phyloP scores from a whole-genome alignment of 2,888 invertebrate genomes.

The Pyralis farinalis region DNA sequence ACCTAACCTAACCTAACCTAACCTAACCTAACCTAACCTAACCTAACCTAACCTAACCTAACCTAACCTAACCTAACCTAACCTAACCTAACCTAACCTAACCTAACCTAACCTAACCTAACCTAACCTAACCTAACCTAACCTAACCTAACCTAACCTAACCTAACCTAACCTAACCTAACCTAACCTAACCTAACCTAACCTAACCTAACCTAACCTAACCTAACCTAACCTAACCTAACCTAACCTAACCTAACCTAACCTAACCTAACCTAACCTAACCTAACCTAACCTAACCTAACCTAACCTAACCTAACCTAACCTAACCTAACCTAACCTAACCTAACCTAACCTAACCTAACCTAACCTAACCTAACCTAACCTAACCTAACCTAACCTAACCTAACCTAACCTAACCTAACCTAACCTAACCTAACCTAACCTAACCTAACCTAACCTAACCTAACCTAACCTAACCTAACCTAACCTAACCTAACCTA shows the following conservation, averaged over 20 bases:
- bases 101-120: conserved; percentile 10
- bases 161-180: conserved; percentile 10
- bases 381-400: conserved; percentile 17
- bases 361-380: conserved; percentile 20
- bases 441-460: conserved; percentile 4
- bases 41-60: conserved; percentile 11
- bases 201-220: conserved; percentile 19
- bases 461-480: conserved; percentile 11
- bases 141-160: conserved; percentile 9
- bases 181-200: conserved; percentile 16
- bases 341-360: conserved; percentile 11
- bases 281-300: conserved; percentile 13
- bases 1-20: conserved; percentile 12
- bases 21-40: conserved; percentile 9
- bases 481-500: conserved; percentile 6
- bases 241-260: conserved; percentile 15
- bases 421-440: conserved; percentile 17
- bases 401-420: conserved; percentile 14
- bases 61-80: conserved; percentile 12
- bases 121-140: conserved; percentile 12
- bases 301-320: conserved; percentile 16
- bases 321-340: conserved; percentile 16
- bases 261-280: conserved; percentile 14
- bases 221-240: conserved; percentile 21
- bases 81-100: conserved; percentile 11